phyloP scores from a whole-genome alignment of 2,888 invertebrate species.

The Rhyacophila evoluta region DNA sequence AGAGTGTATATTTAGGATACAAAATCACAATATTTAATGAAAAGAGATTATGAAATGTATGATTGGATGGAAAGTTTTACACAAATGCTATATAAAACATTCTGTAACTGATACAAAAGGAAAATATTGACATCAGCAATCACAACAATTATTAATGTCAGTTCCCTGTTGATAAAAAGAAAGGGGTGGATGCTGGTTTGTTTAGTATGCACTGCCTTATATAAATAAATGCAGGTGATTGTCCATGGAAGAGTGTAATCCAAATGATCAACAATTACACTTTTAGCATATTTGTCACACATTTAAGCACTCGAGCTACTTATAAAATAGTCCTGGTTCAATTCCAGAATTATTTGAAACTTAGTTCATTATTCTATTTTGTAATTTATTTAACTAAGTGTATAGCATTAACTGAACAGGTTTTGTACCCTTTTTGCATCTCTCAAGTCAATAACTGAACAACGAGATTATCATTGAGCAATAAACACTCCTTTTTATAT shows the following conservation, averaged over 20 bases:
- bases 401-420: too few species aligned
- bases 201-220: neutral
- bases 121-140: neutral
- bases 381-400: too few species aligned
- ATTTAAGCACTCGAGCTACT: neutral
- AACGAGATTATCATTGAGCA: too few species aligned
- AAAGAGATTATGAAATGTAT: too few species aligned
- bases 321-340: neutral
- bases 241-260: neutral
- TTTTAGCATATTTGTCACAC: neutral
- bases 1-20: neutral
- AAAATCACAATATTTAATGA: neutral
- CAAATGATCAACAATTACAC: neutral
- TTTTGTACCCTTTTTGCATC: too few species aligned
- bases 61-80: too few species aligned
- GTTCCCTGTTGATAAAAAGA: neutral
- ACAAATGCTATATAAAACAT: too few species aligned
- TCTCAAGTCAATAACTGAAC: too few species aligned
- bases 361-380: too few species aligned
- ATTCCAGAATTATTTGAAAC: slow-evolving; percentile 4
- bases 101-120: too few species aligned
- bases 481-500: too few species aligned
- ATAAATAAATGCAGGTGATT: slow-evolving; percentile 11
- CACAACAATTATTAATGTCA: neutral
- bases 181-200: neutral